Evolutionary conservation across 2,113 vertebrate species (phyloP), one percentile per base, ranked within the genome.

Genomic region (Oncorhynchus masou): DNA sequence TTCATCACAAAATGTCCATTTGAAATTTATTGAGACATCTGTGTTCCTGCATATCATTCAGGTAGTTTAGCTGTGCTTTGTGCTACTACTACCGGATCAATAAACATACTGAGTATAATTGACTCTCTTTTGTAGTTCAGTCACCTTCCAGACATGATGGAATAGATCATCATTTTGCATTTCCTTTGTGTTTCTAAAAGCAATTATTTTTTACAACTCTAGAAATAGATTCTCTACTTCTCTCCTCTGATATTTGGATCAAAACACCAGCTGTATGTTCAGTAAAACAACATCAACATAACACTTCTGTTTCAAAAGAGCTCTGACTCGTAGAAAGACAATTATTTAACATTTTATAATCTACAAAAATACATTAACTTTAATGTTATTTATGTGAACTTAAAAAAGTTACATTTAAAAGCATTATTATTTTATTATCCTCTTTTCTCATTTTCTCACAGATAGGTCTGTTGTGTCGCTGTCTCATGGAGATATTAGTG

Each of bases 311-410:
- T 90, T 91, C 82, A 74, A 83, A 88, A 88, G 72, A 88, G 84
- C 81, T 76, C 20, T 83, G 80, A 82, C 75, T 87, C 91, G 90
- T 90, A 89, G 90, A 80, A 86, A 89, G 85, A 91, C 87, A 89
- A 90, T 87, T 90, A 90, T 93, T 93, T 93, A 93, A 92, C 92
- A 89, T 87, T 91, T 89, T 94, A 92, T 89, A 90, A 92, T 92
- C 91, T 91, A 91, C 88, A 87, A 90, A 85, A 87, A 90, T 90
- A 90, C 90, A 92, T 90, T 90, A 92, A 92, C 88, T 89, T n/a
- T n/a, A 88, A 92, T 94, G 93, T 94, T 94, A 94, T 94, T 94
- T 94, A 94, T 94, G 93, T 94, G 92, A 93, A 89, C 91, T 89
- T 19, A 54, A 86, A 54, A 86, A 90, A 90, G 88, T 93, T 88